Conservation (phyloP, 2,113 vertebrate genomes). For the Pelecanus crispus region DNA sequence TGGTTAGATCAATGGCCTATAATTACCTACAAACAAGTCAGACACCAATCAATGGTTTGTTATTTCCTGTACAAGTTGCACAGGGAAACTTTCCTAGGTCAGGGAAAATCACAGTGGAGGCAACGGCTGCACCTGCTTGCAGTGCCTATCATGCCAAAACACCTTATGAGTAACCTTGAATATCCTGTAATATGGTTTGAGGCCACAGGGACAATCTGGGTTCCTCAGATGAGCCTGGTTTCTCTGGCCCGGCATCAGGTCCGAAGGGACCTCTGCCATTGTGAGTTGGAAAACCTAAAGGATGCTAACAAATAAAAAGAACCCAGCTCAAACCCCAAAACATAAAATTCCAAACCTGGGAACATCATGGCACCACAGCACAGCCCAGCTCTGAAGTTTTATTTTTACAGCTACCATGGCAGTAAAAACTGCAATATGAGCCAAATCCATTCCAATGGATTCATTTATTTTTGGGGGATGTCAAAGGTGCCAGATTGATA, state of each 20-base stretch:
- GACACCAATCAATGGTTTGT: constrained; percentile 76
- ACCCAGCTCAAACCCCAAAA: neutral
- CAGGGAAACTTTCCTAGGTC: constrained; percentile 67
- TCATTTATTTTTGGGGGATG: constrained; percentile 52
- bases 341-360: neutral
- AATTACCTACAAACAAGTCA: constrained; percentile 79
- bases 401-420: constrained; percentile 26
- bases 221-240: constrained; percentile 18
- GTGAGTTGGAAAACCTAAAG: neutral
- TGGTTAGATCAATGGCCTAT: constrained; percentile 74
- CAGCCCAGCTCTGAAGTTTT: neutral
- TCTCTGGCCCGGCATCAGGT: neutral
- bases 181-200: constrained; percentile 8
- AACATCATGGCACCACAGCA: constrained; percentile 1
- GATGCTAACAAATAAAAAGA: neutral
- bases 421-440: neutral
- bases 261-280: neutral
- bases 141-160: constrained; percentile 37
- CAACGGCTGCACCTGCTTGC: constrained; percentile 56
- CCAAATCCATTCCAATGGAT: constrained; percentile 26
- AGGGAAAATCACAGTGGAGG: constrained; percentile 58
- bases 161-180: constrained; percentile 47
- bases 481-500: constrained; percentile 61
- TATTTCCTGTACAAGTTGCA: constrained; percentile 67
- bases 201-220: constrained; percentile 49